Evolutionary conservation across 2,888 invertebrate genomes (phyloP).

Genomic region (Eulithis testata): DNA sequence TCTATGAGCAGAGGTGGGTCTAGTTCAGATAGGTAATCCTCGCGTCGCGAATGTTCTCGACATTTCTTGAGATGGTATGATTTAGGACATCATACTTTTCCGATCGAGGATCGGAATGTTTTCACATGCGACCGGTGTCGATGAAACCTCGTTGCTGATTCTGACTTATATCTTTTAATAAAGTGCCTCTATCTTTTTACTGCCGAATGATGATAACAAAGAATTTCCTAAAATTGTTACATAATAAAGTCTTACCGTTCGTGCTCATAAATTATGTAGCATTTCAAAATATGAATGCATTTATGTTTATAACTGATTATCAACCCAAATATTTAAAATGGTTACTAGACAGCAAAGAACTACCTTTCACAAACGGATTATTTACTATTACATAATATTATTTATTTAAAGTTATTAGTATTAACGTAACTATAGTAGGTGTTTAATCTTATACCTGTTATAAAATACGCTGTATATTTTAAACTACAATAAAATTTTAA

Average conservation of each 20-base stretch:
- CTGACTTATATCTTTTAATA: slow-evolving; percentile 6
- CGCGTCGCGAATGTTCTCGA: slow-evolving; percentile 46
- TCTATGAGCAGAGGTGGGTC: slow-evolving; percentile 42
- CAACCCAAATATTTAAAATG: slow-evolving; percentile 22
- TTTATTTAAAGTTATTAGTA: no score
- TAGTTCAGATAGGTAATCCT: slow-evolving; percentile 47
- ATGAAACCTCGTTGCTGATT: slow-evolving; percentile 1
- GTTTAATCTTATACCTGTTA: no score
- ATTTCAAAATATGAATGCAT: slow-evolving; percentile 28
- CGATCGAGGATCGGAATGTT: slow-evolving; percentile 37
- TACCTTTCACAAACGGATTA: no score
- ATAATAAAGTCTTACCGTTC: slow-evolving; percentile 28
- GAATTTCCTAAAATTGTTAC: background rate
- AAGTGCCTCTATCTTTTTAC: background rate
- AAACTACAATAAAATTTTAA: slow-evolving; percentile 47
- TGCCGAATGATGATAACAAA: background rate
- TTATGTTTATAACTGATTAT: slow-evolving; percentile 28
- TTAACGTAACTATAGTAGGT: no score
- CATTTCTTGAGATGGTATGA: slow-evolving; percentile 57
- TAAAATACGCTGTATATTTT: background rate
- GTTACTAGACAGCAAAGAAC: no score
- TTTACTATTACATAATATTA: no score
- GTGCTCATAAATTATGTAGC: slow-evolving; percentile 27
- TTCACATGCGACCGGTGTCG: slow-evolving; percentile 16
- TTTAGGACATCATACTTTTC: slow-evolving; percentile 50